Conservation (phyloP, 2,888 invertebrate species). For the Drosophila prostipennis region DNA sequence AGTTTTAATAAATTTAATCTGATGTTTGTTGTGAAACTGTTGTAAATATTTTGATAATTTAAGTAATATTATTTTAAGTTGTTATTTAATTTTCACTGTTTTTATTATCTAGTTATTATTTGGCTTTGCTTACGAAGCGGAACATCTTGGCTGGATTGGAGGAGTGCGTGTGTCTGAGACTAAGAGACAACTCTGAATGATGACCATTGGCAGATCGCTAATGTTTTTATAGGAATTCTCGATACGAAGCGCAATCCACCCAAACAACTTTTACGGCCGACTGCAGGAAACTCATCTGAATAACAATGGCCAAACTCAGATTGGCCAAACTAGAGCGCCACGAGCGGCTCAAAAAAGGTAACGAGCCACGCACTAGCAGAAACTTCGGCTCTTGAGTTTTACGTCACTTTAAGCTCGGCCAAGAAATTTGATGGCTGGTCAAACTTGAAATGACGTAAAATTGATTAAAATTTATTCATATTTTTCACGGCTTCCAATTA, state of each 20-base stretch:
- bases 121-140: constrained; percentile 63
- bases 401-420: not conserved
- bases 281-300: constrained; percentile 75
- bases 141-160: constrained; percentile 57
- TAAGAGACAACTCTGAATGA: constrained; percentile 55
- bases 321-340: constrained; percentile 52
- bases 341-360: constrained; percentile 5
- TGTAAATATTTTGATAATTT: too few species aligned
- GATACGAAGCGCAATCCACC: constrained; percentile 48
- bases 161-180: constrained; percentile 38
- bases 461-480: not conserved
- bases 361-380: not conserved
- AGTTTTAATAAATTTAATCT: too few species aligned
- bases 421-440: not conserved
- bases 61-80: not conserved
- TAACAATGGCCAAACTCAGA: constrained; percentile 50
- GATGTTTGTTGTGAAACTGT: too few species aligned
- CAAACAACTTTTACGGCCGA: constrained; percentile 49
- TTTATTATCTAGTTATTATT: too few species aligned
- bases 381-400: not conserved
- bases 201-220: constrained; percentile 45
- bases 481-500: not conserved
- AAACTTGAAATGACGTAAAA: not conserved
- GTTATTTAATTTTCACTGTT: constrained; percentile 11
- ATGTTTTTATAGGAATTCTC: constrained; percentile 69